These are phyloP conservation scores for Drosophila paramelanica DNA, from an alignment of 2,888 invertebrate species.

Conservation along the genomic window DNA sequence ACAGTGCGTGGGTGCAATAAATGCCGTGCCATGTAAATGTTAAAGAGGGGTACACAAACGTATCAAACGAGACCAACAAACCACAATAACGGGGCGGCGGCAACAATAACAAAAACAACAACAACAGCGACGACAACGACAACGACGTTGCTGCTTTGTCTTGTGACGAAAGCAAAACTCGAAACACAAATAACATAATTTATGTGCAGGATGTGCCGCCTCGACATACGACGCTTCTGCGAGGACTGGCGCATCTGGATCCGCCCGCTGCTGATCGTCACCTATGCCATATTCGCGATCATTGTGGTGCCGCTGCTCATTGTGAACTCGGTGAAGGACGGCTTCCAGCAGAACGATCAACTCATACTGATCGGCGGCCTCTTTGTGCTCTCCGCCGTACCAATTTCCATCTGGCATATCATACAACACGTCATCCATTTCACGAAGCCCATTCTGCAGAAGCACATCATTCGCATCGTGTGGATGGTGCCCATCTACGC, in stretches of 20 bases:
- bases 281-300: constrained; percentile 92
- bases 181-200: constrained; percentile 11
- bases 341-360: constrained; percentile 91
- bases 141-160: constrained; percentile 38
- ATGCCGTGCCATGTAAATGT: constrained; percentile 36
- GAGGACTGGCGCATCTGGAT: constrained; percentile 94
- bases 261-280: constrained; percentile 91
- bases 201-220: constrained; percentile 68
- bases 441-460: constrained; percentile 95
- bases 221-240: constrained; percentile 82
- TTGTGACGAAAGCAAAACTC: constrained; percentile 58
- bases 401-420: constrained; percentile 97
- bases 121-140: constrained; percentile 24
- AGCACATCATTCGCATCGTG: constrained; percentile 97
- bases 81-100: constrained; percentile 67
- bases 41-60: constrained; percentile 13
- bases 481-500: constrained; percentile 99
- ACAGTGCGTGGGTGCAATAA: constrained; percentile 36
- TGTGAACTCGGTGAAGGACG: constrained; percentile 91
- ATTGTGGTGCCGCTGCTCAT: constrained; percentile 94
- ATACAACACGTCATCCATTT: constrained; percentile 97
- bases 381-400: constrained; percentile 95
- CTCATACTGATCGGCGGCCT: constrained; percentile 94
- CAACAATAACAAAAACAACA: constrained; percentile 45
- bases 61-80: constrained; percentile 31